A percentile compares a stretch with the other conserved stretches of the same genome.
phyloP scores from a whole-genome alignment of 2,888 invertebrate species.

The Ecdyonurus torrentis region DNA sequence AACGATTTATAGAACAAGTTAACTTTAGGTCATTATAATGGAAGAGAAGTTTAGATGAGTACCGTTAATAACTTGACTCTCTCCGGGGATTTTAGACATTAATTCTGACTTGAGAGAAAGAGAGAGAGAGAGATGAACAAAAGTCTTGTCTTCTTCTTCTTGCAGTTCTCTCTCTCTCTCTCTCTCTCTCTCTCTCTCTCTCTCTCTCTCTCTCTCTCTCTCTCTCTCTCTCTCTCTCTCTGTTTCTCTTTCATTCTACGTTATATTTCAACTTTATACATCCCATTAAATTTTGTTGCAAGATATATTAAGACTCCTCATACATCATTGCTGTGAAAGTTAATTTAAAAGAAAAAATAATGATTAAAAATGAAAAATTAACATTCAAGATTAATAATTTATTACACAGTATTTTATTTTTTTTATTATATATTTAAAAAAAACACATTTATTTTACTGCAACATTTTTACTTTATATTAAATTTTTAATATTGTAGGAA shows the following conservation, averaged over 20 bases:
- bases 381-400: too few relatives aligned
- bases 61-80: not conserved
- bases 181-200: not conserved
- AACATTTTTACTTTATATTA: too few relatives aligned
- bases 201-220: not conserved
- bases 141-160: not conserved
- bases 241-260: not conserved
- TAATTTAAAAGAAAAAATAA: not conserved
- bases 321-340: not conserved
- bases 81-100: not conserved
- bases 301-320: not conserved
- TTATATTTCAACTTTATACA: conserved; percentile 1
- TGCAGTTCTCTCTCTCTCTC: not conserved
- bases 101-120: not conserved
- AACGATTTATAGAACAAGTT: conserved; percentile 1
- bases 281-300: conserved; percentile 1
- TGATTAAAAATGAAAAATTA: too few relatives aligned
- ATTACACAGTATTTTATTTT: too few relatives aligned
- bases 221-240: not conserved
- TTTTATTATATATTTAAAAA: too few relatives aligned
- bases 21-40: conserved; percentile 3
- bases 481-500: too few relatives aligned
- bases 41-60: not conserved
- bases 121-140: not conserved
- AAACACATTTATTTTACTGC: too few relatives aligned